These are phyloP conservation scores for Eulemur rubriventer DNA, from an alignment of 2,797 vertebrate species.

Conservation along the genomic window DNA sequence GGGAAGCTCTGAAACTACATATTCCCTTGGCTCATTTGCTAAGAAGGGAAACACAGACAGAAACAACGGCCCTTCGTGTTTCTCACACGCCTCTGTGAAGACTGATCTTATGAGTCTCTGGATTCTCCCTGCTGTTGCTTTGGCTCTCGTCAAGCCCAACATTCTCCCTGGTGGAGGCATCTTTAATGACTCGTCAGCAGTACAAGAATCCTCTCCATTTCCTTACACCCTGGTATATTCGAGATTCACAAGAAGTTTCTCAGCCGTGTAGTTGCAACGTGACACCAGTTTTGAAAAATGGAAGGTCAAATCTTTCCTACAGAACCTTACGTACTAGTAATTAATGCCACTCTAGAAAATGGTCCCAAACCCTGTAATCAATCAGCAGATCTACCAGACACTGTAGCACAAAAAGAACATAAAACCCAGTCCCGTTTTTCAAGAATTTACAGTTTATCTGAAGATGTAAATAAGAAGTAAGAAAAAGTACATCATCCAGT, in stretches of 20 bases:
- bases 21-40: constrained; percentile 52
- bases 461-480: constrained; percentile 3
- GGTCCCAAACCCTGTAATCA: neutral
- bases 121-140: constrained; percentile 58
- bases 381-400: neutral
- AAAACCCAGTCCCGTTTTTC: neutral
- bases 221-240: neutral
- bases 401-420: neutral
- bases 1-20: constrained; percentile 51
- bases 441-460: neutral
- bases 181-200: constrained; percentile 27
- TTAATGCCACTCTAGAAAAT: neutral
- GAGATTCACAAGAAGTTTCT: constrained; percentile 23
- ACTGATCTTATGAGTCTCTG: constrained; percentile 54
- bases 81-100: constrained; percentile 16
- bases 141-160: neutral
- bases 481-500: too few relatives aligned
- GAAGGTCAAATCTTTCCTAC: neutral
- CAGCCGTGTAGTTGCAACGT: neutral
- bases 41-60: constrained; percentile 58
- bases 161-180: constrained; percentile 19
- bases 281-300: neutral
- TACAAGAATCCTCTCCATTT: neutral
- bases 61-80: constrained; percentile 40
- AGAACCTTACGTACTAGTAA: neutral